Evolutionary conservation across 1,140 invertebrate species (phyloP).

Genomic region (Trypoxylus dichotomus): DNA sequence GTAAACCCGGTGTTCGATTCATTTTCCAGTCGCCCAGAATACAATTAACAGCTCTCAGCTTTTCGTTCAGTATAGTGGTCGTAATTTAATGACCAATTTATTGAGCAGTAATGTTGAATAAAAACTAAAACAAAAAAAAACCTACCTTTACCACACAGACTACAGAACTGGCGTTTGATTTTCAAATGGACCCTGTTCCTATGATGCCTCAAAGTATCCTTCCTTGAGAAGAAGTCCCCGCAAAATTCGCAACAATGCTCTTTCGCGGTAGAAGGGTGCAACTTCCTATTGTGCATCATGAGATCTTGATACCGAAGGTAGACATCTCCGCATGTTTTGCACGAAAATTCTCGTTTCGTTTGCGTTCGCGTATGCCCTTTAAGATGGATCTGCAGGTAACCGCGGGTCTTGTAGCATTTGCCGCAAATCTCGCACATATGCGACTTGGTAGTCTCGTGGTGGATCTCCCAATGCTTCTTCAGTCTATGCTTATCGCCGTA

Average conservation of each 20-base stretch:
- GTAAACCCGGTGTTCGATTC: no score
- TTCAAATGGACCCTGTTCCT: conserved; percentile 18
- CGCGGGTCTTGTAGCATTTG: neutral
- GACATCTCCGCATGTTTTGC: neutral
- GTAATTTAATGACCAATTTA: no score
- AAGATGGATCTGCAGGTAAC: neutral
- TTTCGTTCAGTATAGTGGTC: no score
- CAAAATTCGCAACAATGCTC: conserved; percentile 21
- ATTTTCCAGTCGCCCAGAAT: no score
- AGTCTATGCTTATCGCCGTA: neutral
- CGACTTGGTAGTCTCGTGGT: neutral
- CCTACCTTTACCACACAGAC: neutral
- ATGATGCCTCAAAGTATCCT: neutral
- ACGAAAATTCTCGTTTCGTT: neutral
- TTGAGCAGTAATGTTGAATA: no score
- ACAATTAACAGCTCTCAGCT: no score
- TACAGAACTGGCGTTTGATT: neutral
- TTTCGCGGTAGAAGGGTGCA: neutral
- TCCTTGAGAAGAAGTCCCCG: neutral
- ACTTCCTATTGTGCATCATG: neutral
- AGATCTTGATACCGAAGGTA: neutral
- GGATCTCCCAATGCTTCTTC: neutral
- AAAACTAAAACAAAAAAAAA: no score
- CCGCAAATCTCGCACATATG: conserved; percentile 19
- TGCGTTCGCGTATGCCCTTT: neutral